Evolutionary conservation across 2,113 vertebrate genomes (phyloP), one percentile per base, ranked within the genome.

Genomic region (Leucosticte australis): DNA sequence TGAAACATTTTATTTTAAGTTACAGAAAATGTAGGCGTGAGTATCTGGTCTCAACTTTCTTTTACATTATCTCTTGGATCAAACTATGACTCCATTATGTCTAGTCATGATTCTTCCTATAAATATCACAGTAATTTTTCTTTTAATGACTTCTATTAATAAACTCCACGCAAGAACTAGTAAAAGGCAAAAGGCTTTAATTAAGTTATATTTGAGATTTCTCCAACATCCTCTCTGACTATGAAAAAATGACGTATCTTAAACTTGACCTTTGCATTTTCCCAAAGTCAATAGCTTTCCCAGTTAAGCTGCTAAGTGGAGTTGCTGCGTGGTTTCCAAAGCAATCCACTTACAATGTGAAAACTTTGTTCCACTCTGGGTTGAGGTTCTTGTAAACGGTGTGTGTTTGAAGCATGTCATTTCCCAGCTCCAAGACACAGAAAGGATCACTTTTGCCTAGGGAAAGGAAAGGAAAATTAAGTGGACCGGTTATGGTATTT

Each of bases 281-380:
- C 46, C 44, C 83, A 52, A 95, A 93, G 87, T 94, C 71, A 9
- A 75, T 71, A 77, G 76, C 71, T 86, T 94, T 87, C 46, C 55
- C 20, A 60, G 68, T 49, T 55, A 77, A 78, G 68, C 82, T 88
- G 50, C 50, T 62, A 33, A 55, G 46, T 35, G 53, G 44, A 46
- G 39, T 6, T 71, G 27, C 69, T 49, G 88, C 41, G 5, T 24
- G 64, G 56, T 83, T 94, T 83, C 76, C 73, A 75, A 93, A 94
- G 70, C 67, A 96, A 90, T 76, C 31, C 79, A 98, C 98, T 99
- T 97, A 99, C 99, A 99, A 98, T 2, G 99, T 99, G 86, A 99
- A 98, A 63, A 98, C 98, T 98, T 98, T 99, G 97, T 98, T 99
- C 99, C 99, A 99, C 92, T 99, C 99, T 2, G 99, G 99, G 89